Evolutionary conservation across 2,113 vertebrate species (phyloP).

Genomic region (Mobula birostris): DNA sequence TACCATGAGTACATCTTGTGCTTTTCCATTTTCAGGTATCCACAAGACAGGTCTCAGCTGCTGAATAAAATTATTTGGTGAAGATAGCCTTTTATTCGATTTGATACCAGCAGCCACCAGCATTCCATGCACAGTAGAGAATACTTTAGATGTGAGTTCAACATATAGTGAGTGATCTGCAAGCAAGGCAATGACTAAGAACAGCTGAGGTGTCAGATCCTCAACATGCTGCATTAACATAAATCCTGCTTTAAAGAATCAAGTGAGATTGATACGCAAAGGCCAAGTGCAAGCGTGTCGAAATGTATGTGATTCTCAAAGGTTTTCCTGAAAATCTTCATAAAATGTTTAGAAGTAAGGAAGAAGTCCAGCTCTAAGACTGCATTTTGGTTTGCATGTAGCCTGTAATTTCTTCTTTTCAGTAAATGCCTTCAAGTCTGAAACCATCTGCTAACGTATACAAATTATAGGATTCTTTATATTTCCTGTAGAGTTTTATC

Average conservation of each 20-base stretch:
- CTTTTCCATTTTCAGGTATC: no score
- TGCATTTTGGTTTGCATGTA: no score
- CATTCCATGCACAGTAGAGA: no score
- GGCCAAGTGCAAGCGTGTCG: no score
- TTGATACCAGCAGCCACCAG: neutral
- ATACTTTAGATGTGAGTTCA: neutral
- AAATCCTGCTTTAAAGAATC: no score
- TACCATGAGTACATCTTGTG: no score
- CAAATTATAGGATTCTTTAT: neutral
- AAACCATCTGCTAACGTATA: neutral
- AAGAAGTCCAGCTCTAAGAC: no score
- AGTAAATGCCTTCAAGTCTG: neutral
- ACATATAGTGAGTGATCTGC: neutral
- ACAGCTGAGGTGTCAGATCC: neutral
- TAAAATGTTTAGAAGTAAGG: no score
- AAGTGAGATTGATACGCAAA: no score
- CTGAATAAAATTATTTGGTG: neutral
- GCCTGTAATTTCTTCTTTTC: neutral
- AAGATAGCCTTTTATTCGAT: neutral
- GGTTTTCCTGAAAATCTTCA: no score
- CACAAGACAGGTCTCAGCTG: no score
- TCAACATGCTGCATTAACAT: neutral
- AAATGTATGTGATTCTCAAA: no score
- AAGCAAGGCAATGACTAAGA: neutral
- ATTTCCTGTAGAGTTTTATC: neutral